Evolutionary conservation across 2,888 invertebrate genomes (phyloP), one percentile per base, ranked within the genome.

Genomic region (Trissoscelio sp.): DNA sequence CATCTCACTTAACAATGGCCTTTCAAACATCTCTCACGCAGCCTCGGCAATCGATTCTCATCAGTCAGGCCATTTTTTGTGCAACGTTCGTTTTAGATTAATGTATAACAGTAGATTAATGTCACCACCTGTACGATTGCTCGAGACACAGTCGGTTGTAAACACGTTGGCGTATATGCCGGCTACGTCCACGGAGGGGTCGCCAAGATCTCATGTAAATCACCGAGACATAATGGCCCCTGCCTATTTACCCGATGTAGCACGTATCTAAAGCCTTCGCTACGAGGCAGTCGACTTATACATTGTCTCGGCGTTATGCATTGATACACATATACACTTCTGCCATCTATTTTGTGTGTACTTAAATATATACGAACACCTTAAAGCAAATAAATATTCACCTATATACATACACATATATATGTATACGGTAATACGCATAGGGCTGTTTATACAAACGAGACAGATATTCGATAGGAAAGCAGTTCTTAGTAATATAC

Each of bases 121-220:
- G 60, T 73, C 62, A 48, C 67, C 81, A 81, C 81, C 81, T 78
- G 77, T 73, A 46, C 81, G 77, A 81, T 78, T 67, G 53, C 62
- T 53, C 37, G 22, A 81, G 44, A 67, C 75, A 48, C 31, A 53
- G 58, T 42, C 14, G n/a, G 64, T 39, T 53, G 64, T 57, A 64
- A 74, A 57, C 55, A 66, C 64, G 37, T 64, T 74, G 46, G 64
- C 24, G 73, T 73, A 44, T 55, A 31, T 57, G 28, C 28, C 42
- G n/a, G 37, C 18, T 62, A 57, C 64, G 53, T 64, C 57, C 60
- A 74, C 39, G 24, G 78, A 84, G 78, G 86, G 86, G 86, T 87
- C 86, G 85, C 88, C 88, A 88, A 88, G 88, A 89, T 88, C 86
- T 84, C 88, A 86, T 88, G 88, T 88, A 89, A 89, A 89, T 89